Conservation (phyloP, 23 tunicate genomes). For the Ciona savignyi region DNA sequence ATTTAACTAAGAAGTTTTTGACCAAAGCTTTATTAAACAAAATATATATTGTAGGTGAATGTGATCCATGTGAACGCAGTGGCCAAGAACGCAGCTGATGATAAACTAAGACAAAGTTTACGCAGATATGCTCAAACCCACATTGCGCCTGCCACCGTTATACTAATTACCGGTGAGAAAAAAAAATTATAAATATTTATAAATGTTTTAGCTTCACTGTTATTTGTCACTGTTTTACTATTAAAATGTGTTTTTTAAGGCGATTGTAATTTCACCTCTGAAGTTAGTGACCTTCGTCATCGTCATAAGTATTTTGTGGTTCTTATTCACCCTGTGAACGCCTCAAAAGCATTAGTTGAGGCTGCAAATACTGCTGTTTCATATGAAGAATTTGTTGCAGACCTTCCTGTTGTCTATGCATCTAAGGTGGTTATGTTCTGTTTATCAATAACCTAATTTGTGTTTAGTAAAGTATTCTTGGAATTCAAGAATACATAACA, state of each 20-base stretch:
- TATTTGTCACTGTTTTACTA: too few species aligned
- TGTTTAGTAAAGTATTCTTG: too few species aligned
- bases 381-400: slow-evolving; percentile 62
- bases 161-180: slow-evolving; percentile 73
- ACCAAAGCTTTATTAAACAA: too few species aligned
- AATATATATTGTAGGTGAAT: slow-evolving; percentile 71
- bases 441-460: too few species aligned
- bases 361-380: slow-evolving; percentile 48
- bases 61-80: slow-evolving; percentile 79
- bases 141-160: slow-evolving; percentile 64
- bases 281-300: slow-evolving; percentile 70
- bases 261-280: slow-evolving; percentile 75
- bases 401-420: slow-evolving; percentile 40
- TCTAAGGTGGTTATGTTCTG: too few species aligned
- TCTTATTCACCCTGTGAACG: slow-evolving; percentile 39
- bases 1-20: too few species aligned
- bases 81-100: slow-evolving; percentile 83
- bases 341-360: slow-evolving; percentile 28
- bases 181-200: too few species aligned
- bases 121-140: slow-evolving; percentile 67
- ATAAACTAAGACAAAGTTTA: slow-evolving; percentile 74
- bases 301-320: slow-evolving; percentile 79
- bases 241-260: too few species aligned
- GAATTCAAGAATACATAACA: too few species aligned
- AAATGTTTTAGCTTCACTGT: too few species aligned